Evolutionary conservation across 2,797 vertebrate species (phyloP), one percentile per base, ranked within the genome.

Genomic region (Enteromius treurensis): DNA sequence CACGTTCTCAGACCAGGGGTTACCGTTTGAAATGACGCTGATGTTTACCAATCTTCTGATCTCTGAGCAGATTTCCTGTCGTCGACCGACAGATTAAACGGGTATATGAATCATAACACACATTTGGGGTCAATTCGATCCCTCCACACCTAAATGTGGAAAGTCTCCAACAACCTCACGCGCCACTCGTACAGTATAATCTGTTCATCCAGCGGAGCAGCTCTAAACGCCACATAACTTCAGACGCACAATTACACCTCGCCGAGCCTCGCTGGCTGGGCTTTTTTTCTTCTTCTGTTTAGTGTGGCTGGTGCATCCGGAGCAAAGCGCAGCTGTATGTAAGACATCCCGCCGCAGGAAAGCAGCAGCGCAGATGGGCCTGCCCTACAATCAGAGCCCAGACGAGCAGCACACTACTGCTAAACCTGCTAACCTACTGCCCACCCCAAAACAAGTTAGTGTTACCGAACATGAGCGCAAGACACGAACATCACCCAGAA

Each of bases 311-410:
- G 89, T 91, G 92, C 93, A 95, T 95, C 94, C 93, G 93, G 94
- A 94, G 94, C 93, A 92, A 88, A 92, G 87, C 88, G 89, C 94
- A 94, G 93, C 94, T 93, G 94, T 94, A 92, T 89, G 90, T 82
- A 87, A 93, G 89, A 89, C 93, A 95, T 94, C 93, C 94, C 95
- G 93, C 93, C 86, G 86, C 88, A 84, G 75, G 26, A 88, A 85
- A 81, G 69, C 34, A 42, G 84, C 86, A 84, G 83, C 55, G 23
- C 81, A 88, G 77, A 84, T 67, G 60, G 80, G 76, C 80, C 70
- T 32, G 47, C 32, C 58, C 73, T 6, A 29, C 73, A 45, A 40
- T 34, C 73, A 67, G 26, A 32, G 4, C 32, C 21, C 1, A 62
- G 19, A 26, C 53, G 9, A 71, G 40, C 40, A 19, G 62, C 2